A percentile compares a stretch with the other conserved stretches of the same genome.
phyloP scores from a whole-genome alignment of 2,113 vertebrate genomes.

The Typhlomys cinereus region DNA sequence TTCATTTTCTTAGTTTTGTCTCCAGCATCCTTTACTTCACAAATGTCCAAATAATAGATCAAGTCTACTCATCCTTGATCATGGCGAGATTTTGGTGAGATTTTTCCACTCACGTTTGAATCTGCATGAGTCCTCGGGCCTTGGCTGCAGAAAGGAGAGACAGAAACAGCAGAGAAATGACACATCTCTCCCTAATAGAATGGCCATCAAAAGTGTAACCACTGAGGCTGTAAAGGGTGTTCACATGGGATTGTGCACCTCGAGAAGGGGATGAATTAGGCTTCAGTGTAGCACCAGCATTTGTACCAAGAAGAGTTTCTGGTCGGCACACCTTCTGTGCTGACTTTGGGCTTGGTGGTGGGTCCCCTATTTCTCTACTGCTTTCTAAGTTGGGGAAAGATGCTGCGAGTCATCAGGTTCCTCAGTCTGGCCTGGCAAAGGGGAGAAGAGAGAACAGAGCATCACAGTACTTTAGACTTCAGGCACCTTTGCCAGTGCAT shows the following conservation, averaged over 20 bases:
- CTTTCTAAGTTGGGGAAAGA: not conserved
- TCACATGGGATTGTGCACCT: not conserved
- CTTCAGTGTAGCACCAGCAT: not conserved
- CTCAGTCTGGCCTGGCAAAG: not conserved
- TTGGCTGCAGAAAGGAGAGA: not conserved
- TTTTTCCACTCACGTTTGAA: not conserved
- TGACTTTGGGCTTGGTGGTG: not conserved
- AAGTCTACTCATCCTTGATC: not conserved
- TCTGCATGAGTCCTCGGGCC: not conserved
- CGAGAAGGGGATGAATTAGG: not conserved
- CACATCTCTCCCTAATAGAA: not conserved
- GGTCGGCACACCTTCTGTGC: not conserved
- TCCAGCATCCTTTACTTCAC: not conserved
- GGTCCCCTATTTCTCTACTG: not conserved
- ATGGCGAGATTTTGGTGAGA: not conserved
- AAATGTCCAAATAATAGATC: not conserved
- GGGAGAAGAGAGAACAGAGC: not conserved
- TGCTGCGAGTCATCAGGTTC: not conserved
- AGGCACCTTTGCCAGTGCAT: not conserved
- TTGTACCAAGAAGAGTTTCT: not conserved
- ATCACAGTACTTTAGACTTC: accelerated
- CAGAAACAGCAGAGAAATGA: not conserved
- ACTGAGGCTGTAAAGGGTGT: not conserved
- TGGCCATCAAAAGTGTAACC: not conserved
- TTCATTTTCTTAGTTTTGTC: not conserved